Conservation (phyloP, 2,113 vertebrate species). For the Hyaena hyaena region DNA sequence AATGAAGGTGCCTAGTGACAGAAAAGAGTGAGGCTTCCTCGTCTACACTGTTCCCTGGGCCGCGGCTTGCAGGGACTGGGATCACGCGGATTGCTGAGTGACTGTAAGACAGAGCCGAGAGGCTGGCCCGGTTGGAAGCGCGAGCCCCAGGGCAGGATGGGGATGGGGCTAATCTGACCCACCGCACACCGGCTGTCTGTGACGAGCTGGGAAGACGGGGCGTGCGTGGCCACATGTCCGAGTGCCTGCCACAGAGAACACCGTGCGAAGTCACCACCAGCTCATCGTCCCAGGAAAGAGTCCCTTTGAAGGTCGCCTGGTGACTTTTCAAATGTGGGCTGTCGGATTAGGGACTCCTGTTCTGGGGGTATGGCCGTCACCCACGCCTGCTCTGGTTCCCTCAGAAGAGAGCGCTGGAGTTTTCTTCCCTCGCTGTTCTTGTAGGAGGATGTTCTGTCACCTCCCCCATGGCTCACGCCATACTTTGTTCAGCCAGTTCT, state of each 20-base stretch:
- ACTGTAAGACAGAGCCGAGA: accelerated
- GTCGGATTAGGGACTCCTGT: no score
- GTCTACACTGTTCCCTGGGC: not conserved
- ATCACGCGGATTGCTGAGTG: accelerated
- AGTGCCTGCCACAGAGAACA: accelerated
- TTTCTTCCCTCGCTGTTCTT: not conserved
- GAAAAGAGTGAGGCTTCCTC: accelerated
- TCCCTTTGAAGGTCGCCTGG: not conserved
- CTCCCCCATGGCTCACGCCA: accelerated
- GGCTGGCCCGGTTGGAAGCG: no score
- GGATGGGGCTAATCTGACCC: not conserved
- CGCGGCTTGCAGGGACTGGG: not conserved
- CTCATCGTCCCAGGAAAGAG: not conserved
- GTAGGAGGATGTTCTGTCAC: no score
- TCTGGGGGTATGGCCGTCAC: not conserved
- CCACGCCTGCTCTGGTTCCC: accelerated
- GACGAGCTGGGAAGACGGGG: not conserved
- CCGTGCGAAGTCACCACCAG: accelerated
- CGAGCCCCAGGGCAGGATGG: not conserved
- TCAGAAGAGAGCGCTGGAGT: not conserved
- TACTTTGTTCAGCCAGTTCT: not conserved
- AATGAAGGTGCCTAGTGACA: not conserved
- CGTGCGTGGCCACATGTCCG: accelerated
- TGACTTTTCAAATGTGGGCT: not conserved
- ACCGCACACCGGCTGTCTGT: accelerated